These are phyloP conservation scores for Stegodyphus dumicola DNA, from an alignment of 1,140 invertebrate genomes.

Conservation along the genomic window DNA sequence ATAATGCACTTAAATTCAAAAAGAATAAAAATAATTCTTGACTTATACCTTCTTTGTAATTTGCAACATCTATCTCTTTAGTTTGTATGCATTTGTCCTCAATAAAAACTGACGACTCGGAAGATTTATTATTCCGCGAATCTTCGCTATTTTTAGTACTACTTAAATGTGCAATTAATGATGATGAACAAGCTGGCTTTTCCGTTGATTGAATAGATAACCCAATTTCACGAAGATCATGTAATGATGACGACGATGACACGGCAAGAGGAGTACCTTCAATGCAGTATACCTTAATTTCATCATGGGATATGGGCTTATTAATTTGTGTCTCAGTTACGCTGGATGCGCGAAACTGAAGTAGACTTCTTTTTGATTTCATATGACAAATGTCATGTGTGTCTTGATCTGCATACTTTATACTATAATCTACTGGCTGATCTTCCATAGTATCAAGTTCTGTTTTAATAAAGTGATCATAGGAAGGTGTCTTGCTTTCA, in stretches of 20 bases:
- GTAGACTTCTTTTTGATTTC: not conserved
- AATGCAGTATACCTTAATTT: slow-evolving; percentile 90
- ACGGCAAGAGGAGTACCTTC: slow-evolving; percentile 90
- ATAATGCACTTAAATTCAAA: too few species aligned
- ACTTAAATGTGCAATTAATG: too few species aligned
- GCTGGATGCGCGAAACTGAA: not conserved
- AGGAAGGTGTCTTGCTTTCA: not conserved
- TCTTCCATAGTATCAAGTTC: slow-evolving; percentile 34
- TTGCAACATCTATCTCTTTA: too few species aligned
- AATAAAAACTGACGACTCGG: too few species aligned
- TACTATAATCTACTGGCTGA: slow-evolving; percentile 40
- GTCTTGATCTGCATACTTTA: slow-evolving; percentile 33
- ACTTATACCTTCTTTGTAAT: too few species aligned
- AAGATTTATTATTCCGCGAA: too few species aligned
- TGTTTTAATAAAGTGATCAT: slow-evolving; percentile 23
- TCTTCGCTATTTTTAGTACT: too few species aligned
- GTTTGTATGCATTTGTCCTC: too few species aligned
- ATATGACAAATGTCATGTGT: slow-evolving; percentile 1
- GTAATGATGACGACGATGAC: slow-evolving; percentile 69
- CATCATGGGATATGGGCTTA: slow-evolving; percentile 74
- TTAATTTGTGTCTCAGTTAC: not conserved
- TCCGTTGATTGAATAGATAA: not conserved
- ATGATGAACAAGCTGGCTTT: not conserved
- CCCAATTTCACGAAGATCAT: slow-evolving; percentile 30
- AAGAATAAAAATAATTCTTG: too few species aligned